Percentiles rank a stretch among this genome's conserved stretches.
These are phyloP conservation scores for Synanthedon formicaeformis DNA, from an alignment of 2,888 invertebrate genomes.

Conservation along the genomic window DNA sequence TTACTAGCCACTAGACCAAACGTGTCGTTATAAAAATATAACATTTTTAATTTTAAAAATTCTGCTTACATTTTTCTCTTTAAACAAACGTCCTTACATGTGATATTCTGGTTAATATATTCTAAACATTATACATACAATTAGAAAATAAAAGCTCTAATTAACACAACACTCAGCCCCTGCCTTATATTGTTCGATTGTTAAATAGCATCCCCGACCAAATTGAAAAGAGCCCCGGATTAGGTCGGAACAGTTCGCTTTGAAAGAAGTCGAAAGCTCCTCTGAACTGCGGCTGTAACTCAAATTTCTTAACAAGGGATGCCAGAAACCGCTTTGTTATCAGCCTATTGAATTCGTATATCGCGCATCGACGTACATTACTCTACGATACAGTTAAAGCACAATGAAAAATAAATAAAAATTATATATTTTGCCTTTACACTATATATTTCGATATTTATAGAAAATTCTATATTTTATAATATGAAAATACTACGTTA, in stretches of 20 bases:
- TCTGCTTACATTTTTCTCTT: no score
- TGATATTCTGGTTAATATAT: no score
- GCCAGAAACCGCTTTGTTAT: slow-evolving; percentile 12
- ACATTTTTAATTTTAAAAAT: no score
- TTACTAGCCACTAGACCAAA: no score
- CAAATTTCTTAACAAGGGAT: slow-evolving; percentile 11
- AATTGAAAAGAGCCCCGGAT: slow-evolving; percentile 1
- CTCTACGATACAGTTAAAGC: not conserved
- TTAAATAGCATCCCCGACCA: slow-evolving; percentile 1
- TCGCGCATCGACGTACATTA: not conserved
- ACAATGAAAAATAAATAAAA: no score
- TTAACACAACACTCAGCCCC: not conserved
- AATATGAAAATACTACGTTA: no score
- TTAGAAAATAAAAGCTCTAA: not conserved
- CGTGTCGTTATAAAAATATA: no score
- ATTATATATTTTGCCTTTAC: no score
- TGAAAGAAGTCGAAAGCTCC: not conserved
- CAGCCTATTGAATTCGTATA: not conserved
- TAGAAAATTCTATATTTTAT: no score
- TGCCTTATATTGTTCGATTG: not conserved
- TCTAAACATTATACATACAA: not conserved
- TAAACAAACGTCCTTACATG: no score
- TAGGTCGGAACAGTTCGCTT: not conserved
- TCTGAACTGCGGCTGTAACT: slow-evolving; percentile 7
- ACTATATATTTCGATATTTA: no score